phyloP scores from a whole-genome alignment of 2,888 invertebrate species.

The Oligia strigilis region DNA sequence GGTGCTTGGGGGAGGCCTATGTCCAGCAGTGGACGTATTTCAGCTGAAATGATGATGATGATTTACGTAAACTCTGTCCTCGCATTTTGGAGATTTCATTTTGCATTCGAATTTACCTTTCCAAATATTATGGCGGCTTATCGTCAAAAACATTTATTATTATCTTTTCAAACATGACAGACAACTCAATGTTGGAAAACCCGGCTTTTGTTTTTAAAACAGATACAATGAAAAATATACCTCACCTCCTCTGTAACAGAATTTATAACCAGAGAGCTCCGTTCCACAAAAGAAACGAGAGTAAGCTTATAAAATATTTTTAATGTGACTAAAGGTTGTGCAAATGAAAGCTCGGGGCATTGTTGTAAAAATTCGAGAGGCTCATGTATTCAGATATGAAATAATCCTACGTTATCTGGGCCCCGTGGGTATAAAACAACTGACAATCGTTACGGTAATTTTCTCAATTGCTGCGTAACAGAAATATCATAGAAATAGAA shows the following conservation, averaged over 20 bases:
- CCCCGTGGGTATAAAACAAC: slow-evolving; percentile 3
- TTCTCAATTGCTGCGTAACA: neutral
- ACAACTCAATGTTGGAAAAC: neutral
- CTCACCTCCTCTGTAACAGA: slow-evolving; percentile 18
- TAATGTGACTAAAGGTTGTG: slow-evolving; percentile 28
- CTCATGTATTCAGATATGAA: slow-evolving; percentile 33
- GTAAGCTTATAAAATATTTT: slow-evolving; percentile 45
- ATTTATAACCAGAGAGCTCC: slow-evolving; percentile 35
- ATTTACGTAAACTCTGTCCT: neutral
- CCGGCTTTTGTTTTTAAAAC: slow-evolving; percentile 27
- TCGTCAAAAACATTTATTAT: slow-evolving; percentile 18
- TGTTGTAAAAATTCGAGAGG: slow-evolving; percentile 29
- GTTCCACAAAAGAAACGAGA: slow-evolving; percentile 42
- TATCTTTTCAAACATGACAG: slow-evolving; percentile 24
- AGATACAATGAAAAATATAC: neutral
- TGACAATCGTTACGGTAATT: neutral
- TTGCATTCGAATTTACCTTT: neutral
- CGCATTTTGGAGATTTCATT: slow-evolving; percentile 8
- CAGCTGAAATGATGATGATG: no score
- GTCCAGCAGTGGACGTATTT: no score
- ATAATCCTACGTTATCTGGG: slow-evolving; percentile 36
- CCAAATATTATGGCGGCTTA: neutral
- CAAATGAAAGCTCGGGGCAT: slow-evolving; percentile 36
- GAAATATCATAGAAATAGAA: neutral
- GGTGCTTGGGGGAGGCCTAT: no score